These are phyloP conservation scores for Rhombomys opimus DNA, from an alignment of 2,113 vertebrate genomes.

Conservation along the genomic window DNA sequence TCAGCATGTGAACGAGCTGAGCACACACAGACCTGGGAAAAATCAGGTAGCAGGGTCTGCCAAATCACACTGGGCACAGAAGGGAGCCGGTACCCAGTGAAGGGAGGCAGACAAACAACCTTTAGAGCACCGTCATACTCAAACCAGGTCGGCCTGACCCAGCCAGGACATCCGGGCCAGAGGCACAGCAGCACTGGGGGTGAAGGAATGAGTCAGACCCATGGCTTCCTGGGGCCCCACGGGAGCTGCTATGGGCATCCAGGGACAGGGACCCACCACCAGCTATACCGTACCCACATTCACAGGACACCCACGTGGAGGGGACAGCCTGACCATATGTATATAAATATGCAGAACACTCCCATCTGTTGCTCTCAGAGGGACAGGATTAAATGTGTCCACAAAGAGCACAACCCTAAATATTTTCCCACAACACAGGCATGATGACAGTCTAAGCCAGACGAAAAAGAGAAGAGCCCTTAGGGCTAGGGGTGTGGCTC, in stretches of 20 bases:
- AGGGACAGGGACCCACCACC: constrained; percentile 8
- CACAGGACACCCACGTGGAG: not conserved
- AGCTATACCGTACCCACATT: not conserved
- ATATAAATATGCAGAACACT: not conserved
- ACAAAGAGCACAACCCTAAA: not conserved
- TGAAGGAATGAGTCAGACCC: constrained; percentile 71
- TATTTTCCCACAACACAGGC: not conserved
- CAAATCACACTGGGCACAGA: not conserved
- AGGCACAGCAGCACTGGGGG: constrained; percentile 15
- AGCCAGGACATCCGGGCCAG: constrained; percentile 54
- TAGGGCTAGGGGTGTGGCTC: not conserved
- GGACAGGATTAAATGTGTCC: not conserved
- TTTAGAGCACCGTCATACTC: not conserved
- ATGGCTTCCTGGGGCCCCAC: constrained; percentile 60
- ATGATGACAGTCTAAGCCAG: not conserved
- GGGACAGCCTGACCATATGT: not conserved
- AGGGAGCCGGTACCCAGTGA: not conserved
- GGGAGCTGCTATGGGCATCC: constrained; percentile 27
- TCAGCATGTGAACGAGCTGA: not conserved
- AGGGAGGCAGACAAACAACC: not conserved
- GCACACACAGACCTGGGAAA: not conserved
- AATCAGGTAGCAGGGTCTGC: not conserved
- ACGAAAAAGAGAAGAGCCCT: not conserved
- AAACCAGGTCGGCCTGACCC: constrained; percentile 52
- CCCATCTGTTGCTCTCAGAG: not conserved